Base-by-base conservation (phyloP, 2,888 invertebrate species). In the Dromius quadrimaculatus region DNA sequence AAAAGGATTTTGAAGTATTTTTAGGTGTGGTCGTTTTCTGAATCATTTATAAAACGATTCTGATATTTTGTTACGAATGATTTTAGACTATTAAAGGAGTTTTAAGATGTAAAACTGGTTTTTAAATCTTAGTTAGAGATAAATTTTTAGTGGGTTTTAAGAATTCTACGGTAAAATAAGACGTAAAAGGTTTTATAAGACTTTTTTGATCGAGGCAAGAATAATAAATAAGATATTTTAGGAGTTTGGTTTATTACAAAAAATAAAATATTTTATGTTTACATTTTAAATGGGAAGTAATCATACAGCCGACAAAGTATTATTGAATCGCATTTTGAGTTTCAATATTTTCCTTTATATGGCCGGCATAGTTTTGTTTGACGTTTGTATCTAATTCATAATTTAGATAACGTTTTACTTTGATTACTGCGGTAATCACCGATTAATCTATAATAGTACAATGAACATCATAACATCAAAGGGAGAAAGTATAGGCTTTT, bases 1-100 rank as follows among this genome's bases (percentile, higher is more conserved):
- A 70, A 70, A 70, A 70, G 70, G 70, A 70, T 70, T 68, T 68
- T 15, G 45, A 45, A 50, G 62, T 47, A 62, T 70, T 70, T 57
- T 62, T 32, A 70, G 70, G 70, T 62, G 70, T 70, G 70, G 62
- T 36, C 20, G 50, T 50, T 50, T 47, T 59, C 34, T 54, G 28
- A 54, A 54, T 54, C 50, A 54, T 54, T 54, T 54, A 54, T 13
- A 15, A 54, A 19, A 11, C 20, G 47, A 20, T 54, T 54, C 13
- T 15, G 50, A 28, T 36, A 36, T 54, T 54, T 54, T 3, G 36
- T 36, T 36, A 36, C 36, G n/a, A 11, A 2, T 8, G n/a, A 8
- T 36, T 11, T 36, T 36, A 54, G 28, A 54, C 50, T 54, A 54
- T 54, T 54, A 54, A 54, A 23, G 6, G 23, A 15, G 50, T 41